Evolutionary conservation across 2,888 invertebrate species (phyloP), one percentile per base, ranked within the genome.

Genomic region (Neria commutata): DNA sequence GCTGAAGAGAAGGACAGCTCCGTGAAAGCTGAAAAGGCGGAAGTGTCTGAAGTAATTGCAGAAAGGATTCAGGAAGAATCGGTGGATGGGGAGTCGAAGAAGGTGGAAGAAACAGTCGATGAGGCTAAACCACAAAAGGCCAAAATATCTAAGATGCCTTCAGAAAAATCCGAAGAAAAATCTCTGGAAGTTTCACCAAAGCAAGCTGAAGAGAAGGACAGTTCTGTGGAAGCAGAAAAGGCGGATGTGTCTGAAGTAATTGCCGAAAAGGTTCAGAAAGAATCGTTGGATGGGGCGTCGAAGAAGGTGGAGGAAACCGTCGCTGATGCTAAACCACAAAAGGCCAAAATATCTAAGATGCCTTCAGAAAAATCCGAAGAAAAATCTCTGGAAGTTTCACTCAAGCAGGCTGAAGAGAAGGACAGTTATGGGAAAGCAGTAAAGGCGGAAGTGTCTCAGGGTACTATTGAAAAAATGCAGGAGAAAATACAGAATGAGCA

Each of bases 111-210:
- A 2, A 26, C n/a, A 25, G 57, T 54, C 2, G 17, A 62, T 61
- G 40, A 56, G 59, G 59, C 58, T 10, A 68, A 60, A 10, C 1
- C 50, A 45, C 64, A 71, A 59, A 65, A 45, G 10, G 49, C 45
- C 16, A 34, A 56, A 60, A 1, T 24, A 26, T 23, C 16, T 16
- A 50, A 46, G 5, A 45, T 46, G 26, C n/a, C n/a, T n/a, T n/a
- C n/a, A n/a, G 63, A 65, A 59, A 33, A 56, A 62, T 60, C 60
- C 8, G 68, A 62, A 64, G 69, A 64, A 65, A 66, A 61, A 59
- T 58, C 55, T 34, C 49, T 59, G 56, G 58, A 63, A 33, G 49
- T 62, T 54, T 53, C 64, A 37, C 65, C 54, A 26, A 62, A 66
- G 60, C 60, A 68, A 29, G 14, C 58, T 46, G 62, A 64, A 24